These are phyloP conservation scores for Chrosomus eos DNA, from an alignment of 2,797 vertebrate species.

Conservation along the genomic window DNA sequence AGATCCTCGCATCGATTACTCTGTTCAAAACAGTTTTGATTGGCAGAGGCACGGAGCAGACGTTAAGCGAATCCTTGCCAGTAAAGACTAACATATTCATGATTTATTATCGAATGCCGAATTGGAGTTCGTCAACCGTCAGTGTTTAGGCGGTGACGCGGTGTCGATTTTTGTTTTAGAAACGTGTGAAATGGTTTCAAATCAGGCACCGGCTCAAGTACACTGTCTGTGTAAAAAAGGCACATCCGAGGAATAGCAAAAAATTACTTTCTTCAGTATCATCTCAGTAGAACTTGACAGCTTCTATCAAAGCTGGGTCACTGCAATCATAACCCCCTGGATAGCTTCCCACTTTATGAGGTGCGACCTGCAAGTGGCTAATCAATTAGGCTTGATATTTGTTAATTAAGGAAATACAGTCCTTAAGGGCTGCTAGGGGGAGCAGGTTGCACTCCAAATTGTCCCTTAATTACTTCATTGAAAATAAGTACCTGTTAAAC, in stretches of 20 bases:
- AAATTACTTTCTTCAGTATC: background rate
- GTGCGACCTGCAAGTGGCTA: slow-evolving; percentile 68
- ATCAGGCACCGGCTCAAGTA: background rate
- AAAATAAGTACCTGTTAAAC: slow-evolving; percentile 78
- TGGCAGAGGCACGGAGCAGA: background rate
- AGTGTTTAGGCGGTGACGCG: background rate
- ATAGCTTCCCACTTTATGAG: slow-evolving; percentile 55
- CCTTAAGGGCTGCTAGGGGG: slow-evolving; percentile 72
- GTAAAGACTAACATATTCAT: background rate
- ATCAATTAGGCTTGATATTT: slow-evolving; percentile 79
- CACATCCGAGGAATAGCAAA: background rate
- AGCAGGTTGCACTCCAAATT: slow-evolving; percentile 75
- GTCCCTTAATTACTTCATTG: slow-evolving; percentile 78
- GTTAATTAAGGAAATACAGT: slow-evolving; percentile 75
- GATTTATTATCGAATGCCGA: background rate
- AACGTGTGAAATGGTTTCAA: background rate
- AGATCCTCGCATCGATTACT: background rate
- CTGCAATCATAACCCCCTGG: slow-evolving; percentile 34
- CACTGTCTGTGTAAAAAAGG: background rate
- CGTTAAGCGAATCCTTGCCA: background rate
- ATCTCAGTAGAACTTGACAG: slow-evolving; percentile 15
- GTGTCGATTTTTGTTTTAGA: background rate
- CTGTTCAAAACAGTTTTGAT: background rate
- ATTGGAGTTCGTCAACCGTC: background rate
- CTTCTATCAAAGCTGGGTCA: slow-evolving; percentile 39